A percentile compares a stretch with the other conserved stretches of the same genome.
Evolutionary conservation across 2,113 vertebrate genomes (phyloP).

Genomic region (Nerophis ophidion): DNA sequence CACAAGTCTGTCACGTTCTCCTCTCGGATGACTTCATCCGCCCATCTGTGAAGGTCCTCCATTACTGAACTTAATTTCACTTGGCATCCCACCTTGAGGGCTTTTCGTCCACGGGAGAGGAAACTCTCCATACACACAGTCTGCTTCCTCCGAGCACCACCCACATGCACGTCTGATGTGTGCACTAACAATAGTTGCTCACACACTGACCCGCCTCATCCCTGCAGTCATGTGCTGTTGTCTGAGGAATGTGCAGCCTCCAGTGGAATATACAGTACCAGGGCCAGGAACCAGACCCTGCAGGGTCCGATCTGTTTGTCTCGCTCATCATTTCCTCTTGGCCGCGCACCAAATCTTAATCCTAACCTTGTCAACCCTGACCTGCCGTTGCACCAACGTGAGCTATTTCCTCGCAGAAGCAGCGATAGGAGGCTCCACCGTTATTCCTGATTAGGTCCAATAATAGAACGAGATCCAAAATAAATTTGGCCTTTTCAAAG

Average conservation of each 20-base stretch:
- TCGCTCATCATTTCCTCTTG: conserved; percentile 22
- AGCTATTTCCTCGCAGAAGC: conserved; percentile 1
- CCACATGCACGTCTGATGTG: conserved; percentile 30
- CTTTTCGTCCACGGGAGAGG: conserved; percentile 31
- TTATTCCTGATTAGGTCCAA: neutral
- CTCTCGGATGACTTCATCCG: conserved; percentile 15
- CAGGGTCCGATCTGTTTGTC: conserved; percentile 22
- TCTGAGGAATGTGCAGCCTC: conserved; percentile 63
- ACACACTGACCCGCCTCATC: conserved; percentile 14
- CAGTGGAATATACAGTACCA: conserved; percentile 56
- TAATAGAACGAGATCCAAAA: neutral
- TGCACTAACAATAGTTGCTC: conserved; percentile 43
- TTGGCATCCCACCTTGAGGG: conserved; percentile 14
- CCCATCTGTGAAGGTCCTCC: neutral
- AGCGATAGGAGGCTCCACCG: neutral
- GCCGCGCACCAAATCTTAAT: conserved; percentile 6
- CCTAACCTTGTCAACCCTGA: conserved; percentile 12
- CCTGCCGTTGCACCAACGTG: neutral
- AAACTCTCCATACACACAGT: conserved; percentile 33
- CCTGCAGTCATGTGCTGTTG: conserved; percentile 53
- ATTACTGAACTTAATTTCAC: neutral
- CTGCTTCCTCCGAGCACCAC: conserved; percentile 6
- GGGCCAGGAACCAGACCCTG: conserved; percentile 44
- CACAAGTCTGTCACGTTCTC: neutral
- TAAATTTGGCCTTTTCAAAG: too few relatives aligned